Conservation (phyloP, 2,113 vertebrate species). For the Pleuronectes platessa region DNA sequence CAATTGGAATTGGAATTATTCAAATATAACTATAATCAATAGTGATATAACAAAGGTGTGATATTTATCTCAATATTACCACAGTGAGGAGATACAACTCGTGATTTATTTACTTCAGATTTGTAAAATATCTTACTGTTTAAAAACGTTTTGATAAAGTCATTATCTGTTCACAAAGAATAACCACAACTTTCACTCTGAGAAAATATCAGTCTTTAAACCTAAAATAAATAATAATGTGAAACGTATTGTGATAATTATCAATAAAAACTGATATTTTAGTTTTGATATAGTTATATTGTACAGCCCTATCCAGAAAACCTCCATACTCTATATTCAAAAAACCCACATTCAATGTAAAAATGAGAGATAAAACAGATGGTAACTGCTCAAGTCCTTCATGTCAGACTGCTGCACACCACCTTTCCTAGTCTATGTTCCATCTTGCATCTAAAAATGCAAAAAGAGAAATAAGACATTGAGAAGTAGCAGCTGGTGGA, state of each 20-base stretch:
- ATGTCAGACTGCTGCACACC: neutral
- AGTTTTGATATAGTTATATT: too few species aligned
- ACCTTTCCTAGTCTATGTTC: neutral
- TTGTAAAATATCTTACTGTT: too few species aligned
- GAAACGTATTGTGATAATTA: too few species aligned
- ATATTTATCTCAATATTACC: too few species aligned
- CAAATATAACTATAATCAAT: neutral
- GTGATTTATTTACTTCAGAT: too few species aligned
- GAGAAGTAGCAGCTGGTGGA: constrained; percentile 56
- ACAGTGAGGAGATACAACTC: too few species aligned
- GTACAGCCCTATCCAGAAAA: neutral
- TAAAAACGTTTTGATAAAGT: too few species aligned
- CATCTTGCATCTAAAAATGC: constrained; percentile 26
- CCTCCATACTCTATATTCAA: neutral
- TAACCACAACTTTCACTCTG: too few species aligned
- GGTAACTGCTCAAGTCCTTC: neutral
- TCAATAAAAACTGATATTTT: too few species aligned
- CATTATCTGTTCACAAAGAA: too few species aligned
- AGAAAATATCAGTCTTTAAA: too few species aligned
- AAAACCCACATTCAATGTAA: constrained; percentile 7
- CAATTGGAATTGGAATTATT: neutral
- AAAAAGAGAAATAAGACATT: constrained; percentile 13
- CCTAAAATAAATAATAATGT: too few species aligned
- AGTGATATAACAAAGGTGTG: neutral
- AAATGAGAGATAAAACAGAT: constrained; percentile 8